Percentiles rank a stretch among this genome's conserved stretches.
These are phyloP conservation scores for Triops longicaudatus DNA, from an alignment of 1,140 invertebrate species.

Conservation along the genomic window DNA sequence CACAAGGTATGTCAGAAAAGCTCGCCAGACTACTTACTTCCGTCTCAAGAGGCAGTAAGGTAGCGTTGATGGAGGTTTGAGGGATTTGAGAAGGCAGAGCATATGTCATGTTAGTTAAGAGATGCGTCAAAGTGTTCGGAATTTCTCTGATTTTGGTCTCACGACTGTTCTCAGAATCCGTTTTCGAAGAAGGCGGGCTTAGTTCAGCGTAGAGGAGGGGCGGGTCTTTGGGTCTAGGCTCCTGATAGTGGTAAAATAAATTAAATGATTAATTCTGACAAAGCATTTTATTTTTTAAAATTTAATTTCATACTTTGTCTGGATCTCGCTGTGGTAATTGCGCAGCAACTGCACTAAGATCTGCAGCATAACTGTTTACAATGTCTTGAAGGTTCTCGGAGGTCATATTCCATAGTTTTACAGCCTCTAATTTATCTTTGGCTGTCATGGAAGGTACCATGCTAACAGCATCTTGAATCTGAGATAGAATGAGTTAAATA, in stretches of 20 bases:
- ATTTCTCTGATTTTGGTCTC: neutral
- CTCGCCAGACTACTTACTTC: slow-evolving; percentile 21
- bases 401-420: slow-evolving; percentile 38
- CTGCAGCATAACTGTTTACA: slow-evolving; percentile 35
- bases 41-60: neutral
- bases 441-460: slow-evolving; percentile 36
- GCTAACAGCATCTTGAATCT: slow-evolving; percentile 37
- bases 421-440: slow-evolving; percentile 36
- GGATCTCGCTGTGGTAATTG: slow-evolving; percentile 31
- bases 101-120: neutral
- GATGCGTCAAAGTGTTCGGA: neutral
- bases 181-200: neutral
- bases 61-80: neutral
- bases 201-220: neutral
- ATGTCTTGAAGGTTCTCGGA: slow-evolving; percentile 38
- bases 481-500: neutral
- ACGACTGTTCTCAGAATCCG: neutral
- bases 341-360: slow-evolving; percentile 34
- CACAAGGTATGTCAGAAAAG: slow-evolving; percentile 27
- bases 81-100: neutral
- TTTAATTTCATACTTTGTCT: neutral
- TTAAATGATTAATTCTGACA: neutral
- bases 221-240: neutral
- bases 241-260: neutral
- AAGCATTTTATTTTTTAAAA: neutral